phyloP scores from a whole-genome alignment of 2,888 invertebrate species.

The Mesorhabditis belari region DNA sequence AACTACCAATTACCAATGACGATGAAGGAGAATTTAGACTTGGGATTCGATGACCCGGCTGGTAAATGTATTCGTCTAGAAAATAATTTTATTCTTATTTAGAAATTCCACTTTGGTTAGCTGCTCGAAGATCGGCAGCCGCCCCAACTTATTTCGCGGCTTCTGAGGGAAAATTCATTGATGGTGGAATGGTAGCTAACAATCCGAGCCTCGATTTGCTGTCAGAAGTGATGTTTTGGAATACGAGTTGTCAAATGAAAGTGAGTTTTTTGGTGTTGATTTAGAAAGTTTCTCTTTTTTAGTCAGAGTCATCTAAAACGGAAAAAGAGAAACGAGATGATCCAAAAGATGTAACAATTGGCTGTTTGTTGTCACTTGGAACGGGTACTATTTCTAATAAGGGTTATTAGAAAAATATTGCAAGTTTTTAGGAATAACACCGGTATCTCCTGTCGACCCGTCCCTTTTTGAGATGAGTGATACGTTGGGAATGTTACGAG shows the following conservation, averaged over 20 bases:
- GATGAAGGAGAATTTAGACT: slow-evolving; percentile 38
- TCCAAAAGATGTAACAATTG: slow-evolving; percentile 64
- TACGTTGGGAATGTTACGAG: slow-evolving; percentile 55
- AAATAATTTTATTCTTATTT: neutral
- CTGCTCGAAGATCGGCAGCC: slow-evolving; percentile 86
- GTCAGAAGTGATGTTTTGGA: slow-evolving; percentile 84
- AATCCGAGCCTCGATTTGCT: slow-evolving; percentile 91
- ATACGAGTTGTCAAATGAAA: slow-evolving; percentile 65
- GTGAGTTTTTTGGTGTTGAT: neutral
- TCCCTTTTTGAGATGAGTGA: slow-evolving; percentile 71
- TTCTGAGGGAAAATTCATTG: slow-evolving; percentile 47
- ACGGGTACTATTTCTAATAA: slow-evolving; percentile 54
- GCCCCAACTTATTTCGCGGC: slow-evolving; percentile 84
- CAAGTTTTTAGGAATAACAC: slow-evolving; percentile 50
- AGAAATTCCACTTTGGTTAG: slow-evolving; percentile 80
- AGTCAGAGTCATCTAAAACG: neutral
- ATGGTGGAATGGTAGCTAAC: slow-evolving; percentile 69
- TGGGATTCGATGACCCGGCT: slow-evolving; percentile 42
- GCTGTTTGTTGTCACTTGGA: slow-evolving; percentile 74
- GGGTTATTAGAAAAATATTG: neutral
- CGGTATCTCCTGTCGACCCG: slow-evolving; percentile 57
- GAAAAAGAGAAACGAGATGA: slow-evolving; percentile 1
- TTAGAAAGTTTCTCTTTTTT: neutral
- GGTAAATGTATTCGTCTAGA: slow-evolving; percentile 9
- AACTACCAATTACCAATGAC: slow-evolving; percentile 66